Conservation (phyloP, 2,797 vertebrate genomes). For the Gastrophryne carolinensis region DNA sequence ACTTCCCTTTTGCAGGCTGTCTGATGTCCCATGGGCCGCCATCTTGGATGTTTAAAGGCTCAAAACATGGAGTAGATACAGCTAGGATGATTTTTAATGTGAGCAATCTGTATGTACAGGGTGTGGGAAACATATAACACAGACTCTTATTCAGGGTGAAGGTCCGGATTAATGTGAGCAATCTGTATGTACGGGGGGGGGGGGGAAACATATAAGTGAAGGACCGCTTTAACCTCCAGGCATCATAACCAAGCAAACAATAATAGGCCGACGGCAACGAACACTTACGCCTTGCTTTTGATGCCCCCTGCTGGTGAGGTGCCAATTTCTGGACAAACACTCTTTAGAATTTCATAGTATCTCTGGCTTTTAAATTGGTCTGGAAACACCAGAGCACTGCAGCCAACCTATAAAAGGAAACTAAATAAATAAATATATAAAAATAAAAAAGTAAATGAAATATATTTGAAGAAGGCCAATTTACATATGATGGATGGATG, state of each 20-base stretch:
- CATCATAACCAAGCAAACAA: neutral
- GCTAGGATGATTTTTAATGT: too few species aligned
- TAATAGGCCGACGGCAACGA: neutral
- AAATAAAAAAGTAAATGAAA: slow-evolving; percentile 2
- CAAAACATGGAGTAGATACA: too few species aligned
- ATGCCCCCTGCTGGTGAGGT: slow-evolving; percentile 73
- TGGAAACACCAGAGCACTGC: slow-evolving; percentile 86
- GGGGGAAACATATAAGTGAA: too few species aligned
- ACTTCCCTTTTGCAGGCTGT: too few species aligned
- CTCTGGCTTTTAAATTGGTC: slow-evolving; percentile 82
- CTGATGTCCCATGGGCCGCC: too few species aligned
- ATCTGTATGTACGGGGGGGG: too few species aligned
- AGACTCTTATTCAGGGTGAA: too few species aligned
- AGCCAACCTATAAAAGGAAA: slow-evolving; percentile 76
- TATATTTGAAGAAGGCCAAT: too few species aligned
- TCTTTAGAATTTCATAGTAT: slow-evolving; percentile 84
- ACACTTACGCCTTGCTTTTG: slow-evolving; percentile 80
- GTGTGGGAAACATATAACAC: too few species aligned
- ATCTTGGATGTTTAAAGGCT: too few species aligned
- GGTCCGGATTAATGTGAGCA: too few species aligned
- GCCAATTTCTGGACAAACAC: slow-evolving; percentile 85
- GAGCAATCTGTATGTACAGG: too few species aligned
- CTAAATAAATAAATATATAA: neutral
- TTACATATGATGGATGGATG: neutral
- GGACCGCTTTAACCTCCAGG: neutral